Percentiles rank a stretch among this genome's conserved stretches.
Conservation (phyloP, 2,888 invertebrate species). For the Pseudococcus viburni region DNA sequence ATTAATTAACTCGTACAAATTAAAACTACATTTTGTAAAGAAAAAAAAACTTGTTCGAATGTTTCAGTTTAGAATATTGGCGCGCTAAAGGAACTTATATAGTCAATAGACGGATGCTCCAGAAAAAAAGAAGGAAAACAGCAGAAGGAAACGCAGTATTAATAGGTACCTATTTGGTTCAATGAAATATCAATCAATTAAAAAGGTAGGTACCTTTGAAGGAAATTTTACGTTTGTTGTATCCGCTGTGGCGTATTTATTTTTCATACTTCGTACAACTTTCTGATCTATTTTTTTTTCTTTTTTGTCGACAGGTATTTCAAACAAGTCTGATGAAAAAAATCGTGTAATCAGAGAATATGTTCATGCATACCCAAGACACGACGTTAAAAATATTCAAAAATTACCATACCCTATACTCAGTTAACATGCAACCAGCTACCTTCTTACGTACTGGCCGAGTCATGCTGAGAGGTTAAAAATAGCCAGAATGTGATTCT, state of each 20-base stretch:
- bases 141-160: neutral
- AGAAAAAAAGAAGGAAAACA: neutral
- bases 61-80: neutral
- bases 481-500: slow-evolving; percentile 11
- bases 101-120: neutral
- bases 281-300: neutral
- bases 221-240: neutral
- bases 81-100: neutral
- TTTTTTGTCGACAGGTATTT: neutral
- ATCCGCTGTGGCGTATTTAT: neutral
- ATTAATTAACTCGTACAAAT: neutral
- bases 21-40: neutral
- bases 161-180: neutral
- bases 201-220: neutral
- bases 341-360: neutral
- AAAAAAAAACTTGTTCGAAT: neutral
- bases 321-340: neutral
- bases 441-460: neutral
- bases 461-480: neutral
- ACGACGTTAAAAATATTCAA: neutral
- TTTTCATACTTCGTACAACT: too few relatives aligned
- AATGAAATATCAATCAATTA: slow-evolving; percentile 2
- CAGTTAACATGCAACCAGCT: neutral
- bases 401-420: neutral
- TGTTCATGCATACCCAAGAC: neutral